These are phyloP conservation scores for Centropyge bicolor DNA, from an alignment of 2,797 vertebrate species.

Conservation along the genomic window DNA sequence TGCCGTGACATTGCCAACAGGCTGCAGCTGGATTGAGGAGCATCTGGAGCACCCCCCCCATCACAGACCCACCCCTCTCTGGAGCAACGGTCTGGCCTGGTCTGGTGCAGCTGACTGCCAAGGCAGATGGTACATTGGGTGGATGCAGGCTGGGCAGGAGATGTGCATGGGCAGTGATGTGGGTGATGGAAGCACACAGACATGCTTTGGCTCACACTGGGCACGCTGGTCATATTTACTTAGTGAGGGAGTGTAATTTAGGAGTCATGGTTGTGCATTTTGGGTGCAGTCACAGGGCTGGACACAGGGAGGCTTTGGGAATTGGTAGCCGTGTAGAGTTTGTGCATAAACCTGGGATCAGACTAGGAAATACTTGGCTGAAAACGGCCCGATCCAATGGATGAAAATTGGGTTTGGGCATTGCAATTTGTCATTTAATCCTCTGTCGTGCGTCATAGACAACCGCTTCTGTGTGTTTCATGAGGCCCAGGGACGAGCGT, in stretches of 20 bases:
- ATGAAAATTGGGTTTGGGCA: background rate
- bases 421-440: slow-evolving; percentile 17
- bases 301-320: slow-evolving; percentile 17
- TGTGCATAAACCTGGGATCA: slow-evolving; percentile 24
- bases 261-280: slow-evolving; percentile 51
- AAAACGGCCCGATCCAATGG: slow-evolving; percentile 9
- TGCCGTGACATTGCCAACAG: slow-evolving; percentile 75
- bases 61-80: slow-evolving; percentile 35
- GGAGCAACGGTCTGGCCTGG: slow-evolving; percentile 60
- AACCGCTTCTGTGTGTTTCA: background rate
- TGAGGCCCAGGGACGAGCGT: background rate
- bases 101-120: slow-evolving; percentile 64
- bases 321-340: slow-evolving; percentile 21
- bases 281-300: slow-evolving; percentile 21
- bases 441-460: background rate
- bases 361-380: background rate
- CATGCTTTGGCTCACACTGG: slow-evolving; percentile 64
- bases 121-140: slow-evolving; percentile 77
- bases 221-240: slow-evolving; percentile 70
- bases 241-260: slow-evolving; percentile 57
- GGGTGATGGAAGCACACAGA: slow-evolving; percentile 61
- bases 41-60: slow-evolving; percentile 61
- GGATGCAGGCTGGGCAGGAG: slow-evolving; percentile 53
- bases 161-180: slow-evolving; percentile 66
- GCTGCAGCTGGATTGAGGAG: slow-evolving; percentile 76